Conservation (phyloP, 2,888 invertebrate species). For the Xestobium rufovillosum region DNA sequence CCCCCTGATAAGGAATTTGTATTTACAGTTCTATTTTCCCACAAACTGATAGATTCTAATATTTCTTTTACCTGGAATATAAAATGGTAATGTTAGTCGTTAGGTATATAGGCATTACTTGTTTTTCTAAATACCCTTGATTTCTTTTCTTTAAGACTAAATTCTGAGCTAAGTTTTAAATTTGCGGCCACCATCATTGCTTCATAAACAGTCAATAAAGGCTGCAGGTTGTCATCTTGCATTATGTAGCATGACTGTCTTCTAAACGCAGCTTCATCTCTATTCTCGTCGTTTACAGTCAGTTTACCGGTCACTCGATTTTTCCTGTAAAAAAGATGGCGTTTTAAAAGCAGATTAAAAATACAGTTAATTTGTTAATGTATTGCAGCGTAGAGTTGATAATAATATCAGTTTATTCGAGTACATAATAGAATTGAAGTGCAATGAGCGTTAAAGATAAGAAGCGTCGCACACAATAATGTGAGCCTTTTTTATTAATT, state of each 20-base stretch:
- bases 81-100: background rate
- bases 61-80: conserved; percentile 68
- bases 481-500: too few species aligned
- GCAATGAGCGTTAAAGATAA: too few species aligned
- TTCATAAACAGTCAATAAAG: conserved; percentile 76
- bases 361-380: too few species aligned
- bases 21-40: conserved; percentile 56
- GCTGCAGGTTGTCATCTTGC: conserved; percentile 77
- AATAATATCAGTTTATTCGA: too few species aligned
- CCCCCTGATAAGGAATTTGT: conserved; percentile 77
- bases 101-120: background rate
- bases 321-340: conserved; percentile 36
- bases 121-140: conserved; percentile 51
- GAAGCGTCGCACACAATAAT: too few species aligned
- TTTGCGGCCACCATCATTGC: conserved; percentile 81
- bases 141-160: conserved; percentile 55
- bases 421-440: too few species aligned
- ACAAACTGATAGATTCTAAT: conserved; percentile 67
- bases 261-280: conserved; percentile 61
- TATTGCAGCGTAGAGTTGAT: too few species aligned
- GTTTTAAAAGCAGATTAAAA: too few species aligned
- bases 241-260: conserved; percentile 82
- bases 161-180: conserved; percentile 68
- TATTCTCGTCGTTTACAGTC: conserved; percentile 60
- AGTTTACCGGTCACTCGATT: conserved; percentile 57